Evolutionary conservation across 2,888 invertebrate genomes (phyloP), one percentile per base, ranked within the genome.

Genomic region (Oscheius onirici): DNA sequence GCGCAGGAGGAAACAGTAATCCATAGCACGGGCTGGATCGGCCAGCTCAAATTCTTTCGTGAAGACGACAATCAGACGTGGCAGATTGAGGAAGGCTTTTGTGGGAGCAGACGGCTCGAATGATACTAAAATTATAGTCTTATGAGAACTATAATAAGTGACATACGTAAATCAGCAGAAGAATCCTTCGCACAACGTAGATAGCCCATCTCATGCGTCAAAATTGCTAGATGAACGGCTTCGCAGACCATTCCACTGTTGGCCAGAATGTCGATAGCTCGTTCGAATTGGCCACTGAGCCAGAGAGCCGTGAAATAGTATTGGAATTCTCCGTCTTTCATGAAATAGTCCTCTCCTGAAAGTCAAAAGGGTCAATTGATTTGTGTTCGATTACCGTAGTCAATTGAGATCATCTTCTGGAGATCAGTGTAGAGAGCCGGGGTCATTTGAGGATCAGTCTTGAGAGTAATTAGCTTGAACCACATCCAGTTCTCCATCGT

Each of bases 401-500:
- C 86, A 41, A 82, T 73, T n/a, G 83, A 79, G 15, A 86, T 76
- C 13, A 75, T 75, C 40, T 79, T 83, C 72, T 86, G 86, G 20
- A 86, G 78, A 46, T 84, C 84, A 22, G 73, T 70, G 68, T 83
- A 84, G n/a, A 81, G 66, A n/a, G 78, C 55, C 13, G 75, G 68
- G 1, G 80, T 75, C 20, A 84, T 69, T 13, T 78, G 72, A 28
- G 80, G 78, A 67, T 86, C 81, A 17, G 85, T 74, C 40, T 78
- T 78, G n/a, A 84, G 78, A 10, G 77, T 72, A 44, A 80, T 63
- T 46, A 86, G 74, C 54, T 83, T 79, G 57, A 82, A 79, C 86
- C 86, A 86, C 43, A 86, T 74, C 86, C 86, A 86, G 49, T 86
- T 82, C 72, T 86, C 86, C 72, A 86, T 72, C n/a, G 78, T 83